These are phyloP conservation scores for Gobiocypris rarus DNA, from an alignment of 2,113 vertebrate species.

Conservation along the genomic window DNA sequence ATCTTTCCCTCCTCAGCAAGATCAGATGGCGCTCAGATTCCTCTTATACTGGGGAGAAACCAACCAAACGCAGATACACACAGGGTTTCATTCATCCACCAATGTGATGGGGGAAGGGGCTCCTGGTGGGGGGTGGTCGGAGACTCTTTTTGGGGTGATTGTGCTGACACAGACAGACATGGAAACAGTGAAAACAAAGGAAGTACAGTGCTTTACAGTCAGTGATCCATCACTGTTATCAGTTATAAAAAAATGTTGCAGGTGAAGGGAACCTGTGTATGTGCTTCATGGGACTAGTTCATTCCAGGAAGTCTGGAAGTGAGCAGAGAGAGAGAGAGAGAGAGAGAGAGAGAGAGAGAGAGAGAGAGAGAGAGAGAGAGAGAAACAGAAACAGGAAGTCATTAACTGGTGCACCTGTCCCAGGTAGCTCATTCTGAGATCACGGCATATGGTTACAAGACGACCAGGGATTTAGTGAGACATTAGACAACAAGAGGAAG, in stretches of 20 bases:
- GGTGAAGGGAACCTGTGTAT: conserved; percentile 63
- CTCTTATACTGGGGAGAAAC: conserved; percentile 16
- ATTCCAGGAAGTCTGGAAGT: conserved; percentile 35
- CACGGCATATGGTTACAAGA: background rate
- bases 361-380: conserved; percentile 31
- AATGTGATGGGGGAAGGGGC: conserved; percentile 46
- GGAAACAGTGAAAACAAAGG: background rate
- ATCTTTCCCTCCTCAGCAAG: conserved; percentile 48
- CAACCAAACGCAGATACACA: conserved; percentile 30
- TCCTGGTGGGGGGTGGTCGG: background rate
- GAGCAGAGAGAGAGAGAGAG: conserved; percentile 30
- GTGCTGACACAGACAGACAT: background rate
- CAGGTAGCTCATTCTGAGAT: conserved; percentile 47
- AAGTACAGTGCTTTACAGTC: background rate
- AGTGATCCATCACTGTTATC: conserved; percentile 13
- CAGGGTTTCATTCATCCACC: conserved; percentile 36
- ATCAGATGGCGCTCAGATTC: conserved; percentile 37
- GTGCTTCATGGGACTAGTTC: conserved; percentile 61
- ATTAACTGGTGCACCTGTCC: conserved; percentile 53
- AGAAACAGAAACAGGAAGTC: conserved; percentile 18
- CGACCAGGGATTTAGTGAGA: conserved; percentile 1
- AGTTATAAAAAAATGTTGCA: conserved; percentile 5
- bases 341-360: conserved; percentile 17
- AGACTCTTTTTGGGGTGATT: conserved; percentile 25
- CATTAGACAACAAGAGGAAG: conserved; percentile 32